Base-by-base conservation (phyloP, 2,797 vertebrate genomes). In the Leptodactylus fallax region DNA sequence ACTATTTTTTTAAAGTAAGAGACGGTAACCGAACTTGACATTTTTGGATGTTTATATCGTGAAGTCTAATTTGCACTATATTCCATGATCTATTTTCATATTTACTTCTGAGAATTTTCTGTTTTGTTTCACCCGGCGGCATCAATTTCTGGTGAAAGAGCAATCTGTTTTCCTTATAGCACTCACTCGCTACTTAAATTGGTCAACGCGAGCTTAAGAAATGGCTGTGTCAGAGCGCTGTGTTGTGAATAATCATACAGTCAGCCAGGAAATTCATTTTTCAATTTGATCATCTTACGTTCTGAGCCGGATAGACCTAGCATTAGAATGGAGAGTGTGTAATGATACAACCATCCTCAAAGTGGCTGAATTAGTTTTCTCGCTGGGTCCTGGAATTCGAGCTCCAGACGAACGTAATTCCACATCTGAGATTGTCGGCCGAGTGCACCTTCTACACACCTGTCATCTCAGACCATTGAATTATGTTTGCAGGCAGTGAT, bases 291-390 rank as follows among this genome's bases (percentile, higher is more conserved):
- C 65, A 25, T 86, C 71, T 77, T 77, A 36, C 17, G 85, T 51
- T 19, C 81, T 55, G 74, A 90, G 63, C 89, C 89, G 90, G 88
- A 91, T 91, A 53, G 87, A 86, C 69, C 61, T 80, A 17, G 80
- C 87, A 87, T 56, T 14, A 83, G 90, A 90, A 65, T 71, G 87
- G 69, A 88, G 90, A 87, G 85, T 87, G 25, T 3, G 58, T 87
- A n/a, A 9, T 81, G n/a, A 58, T 61, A n/a, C 65, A 61, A 67
- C 80, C 25, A n/a, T 23, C 55, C 79, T 90, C n/a, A 8, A 60
- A 87, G 77, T 90, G 74, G 83, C 80, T 58, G 86, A 78, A 74
- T 82, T 87, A 86, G 36, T 87, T 78, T 82, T 87, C 77, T 83
- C 45, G 36, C 85, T 74, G 74, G 71, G 61, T 14, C 80, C 2